Percentiles rank a stretch among this genome's conserved stretches.
Evolutionary conservation across 1,140 invertebrate genomes (phyloP).

Genomic region (Heliconius hewitsoni): DNA sequence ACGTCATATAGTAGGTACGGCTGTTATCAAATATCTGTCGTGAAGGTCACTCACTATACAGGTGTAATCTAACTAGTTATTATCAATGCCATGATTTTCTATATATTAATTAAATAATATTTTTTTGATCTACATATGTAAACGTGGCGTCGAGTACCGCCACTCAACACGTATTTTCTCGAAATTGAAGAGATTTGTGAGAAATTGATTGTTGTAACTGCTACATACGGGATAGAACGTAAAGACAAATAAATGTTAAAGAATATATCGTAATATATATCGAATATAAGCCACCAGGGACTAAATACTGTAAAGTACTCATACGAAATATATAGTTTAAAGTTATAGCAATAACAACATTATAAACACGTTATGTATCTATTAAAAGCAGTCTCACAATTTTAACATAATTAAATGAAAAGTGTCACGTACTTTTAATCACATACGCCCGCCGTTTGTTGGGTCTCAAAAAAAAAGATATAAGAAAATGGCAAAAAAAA

Average conservation of each 20-base stretch:
- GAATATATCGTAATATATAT: too few relatives aligned
- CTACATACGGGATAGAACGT: too few relatives aligned
- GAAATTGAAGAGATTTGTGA: too few relatives aligned
- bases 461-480: background rate
- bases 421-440: constrained; percentile 14
- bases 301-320: too few relatives aligned
- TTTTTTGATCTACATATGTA: background rate
- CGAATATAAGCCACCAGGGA: too few relatives aligned
- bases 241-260: too few relatives aligned
- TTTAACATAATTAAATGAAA: background rate
- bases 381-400: background rate
- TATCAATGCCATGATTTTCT: background rate
- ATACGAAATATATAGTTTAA: too few relatives aligned
- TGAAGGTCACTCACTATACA: constrained; percentile 18
- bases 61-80: constrained; percentile 1
- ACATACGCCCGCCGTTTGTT: constrained; percentile 10
- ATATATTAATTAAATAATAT: background rate
- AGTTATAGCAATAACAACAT: too few relatives aligned
- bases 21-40: constrained; percentile 3
- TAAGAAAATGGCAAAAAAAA: constrained; percentile 12
- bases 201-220: too few relatives aligned
- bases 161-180: too few relatives aligned
- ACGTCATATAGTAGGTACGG: constrained; percentile 18
- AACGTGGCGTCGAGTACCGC: too few relatives aligned
- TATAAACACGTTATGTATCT: background rate